Evolutionary conservation across 2,888 invertebrate species (phyloP).

Genomic region (Idaea aversata): DNA sequence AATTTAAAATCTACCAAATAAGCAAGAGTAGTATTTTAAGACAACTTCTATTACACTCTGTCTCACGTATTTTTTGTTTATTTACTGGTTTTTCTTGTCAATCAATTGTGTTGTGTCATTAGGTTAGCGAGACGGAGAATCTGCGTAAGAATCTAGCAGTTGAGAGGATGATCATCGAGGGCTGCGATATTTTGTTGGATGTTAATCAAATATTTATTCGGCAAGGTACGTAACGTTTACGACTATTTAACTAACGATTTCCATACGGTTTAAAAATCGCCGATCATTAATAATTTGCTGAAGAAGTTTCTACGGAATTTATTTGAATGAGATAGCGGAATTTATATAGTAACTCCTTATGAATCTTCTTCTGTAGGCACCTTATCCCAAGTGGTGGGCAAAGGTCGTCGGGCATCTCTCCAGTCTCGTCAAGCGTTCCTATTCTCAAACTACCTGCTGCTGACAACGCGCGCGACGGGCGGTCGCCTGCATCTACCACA

Average conservation of each 20-base stretch:
- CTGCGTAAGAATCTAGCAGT: constrained; percentile 94
- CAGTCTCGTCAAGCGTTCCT: constrained; percentile 90
- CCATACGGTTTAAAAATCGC: too few species aligned
- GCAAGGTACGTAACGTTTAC: constrained; percentile 82
- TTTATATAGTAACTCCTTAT: too few species aligned
- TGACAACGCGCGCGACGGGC: constrained; percentile 90
- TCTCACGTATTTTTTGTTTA: background rate
- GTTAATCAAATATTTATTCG: constrained; percentile 96
- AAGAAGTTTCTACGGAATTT: too few species aligned
- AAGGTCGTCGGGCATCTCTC: constrained; percentile 66
- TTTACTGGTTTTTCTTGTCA: background rate
- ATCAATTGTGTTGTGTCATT: constrained; percentile 5
- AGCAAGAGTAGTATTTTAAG: too few species aligned
- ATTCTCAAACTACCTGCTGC: constrained; percentile 93
- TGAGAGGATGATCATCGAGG: constrained; percentile 96
- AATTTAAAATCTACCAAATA: background rate
- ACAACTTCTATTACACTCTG: too few species aligned
- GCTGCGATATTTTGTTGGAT: constrained; percentile 94
- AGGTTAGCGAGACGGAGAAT: constrained; percentile 96
- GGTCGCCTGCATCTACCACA: constrained; percentile 93
- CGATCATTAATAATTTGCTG: too few species aligned
- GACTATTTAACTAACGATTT: background rate
- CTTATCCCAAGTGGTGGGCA: constrained; percentile 86
- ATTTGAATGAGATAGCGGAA: too few species aligned
- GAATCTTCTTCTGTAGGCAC: constrained; percentile 78